phyloP scores from a whole-genome alignment of 2,888 invertebrate species.

The Rhagonycha fulva region DNA sequence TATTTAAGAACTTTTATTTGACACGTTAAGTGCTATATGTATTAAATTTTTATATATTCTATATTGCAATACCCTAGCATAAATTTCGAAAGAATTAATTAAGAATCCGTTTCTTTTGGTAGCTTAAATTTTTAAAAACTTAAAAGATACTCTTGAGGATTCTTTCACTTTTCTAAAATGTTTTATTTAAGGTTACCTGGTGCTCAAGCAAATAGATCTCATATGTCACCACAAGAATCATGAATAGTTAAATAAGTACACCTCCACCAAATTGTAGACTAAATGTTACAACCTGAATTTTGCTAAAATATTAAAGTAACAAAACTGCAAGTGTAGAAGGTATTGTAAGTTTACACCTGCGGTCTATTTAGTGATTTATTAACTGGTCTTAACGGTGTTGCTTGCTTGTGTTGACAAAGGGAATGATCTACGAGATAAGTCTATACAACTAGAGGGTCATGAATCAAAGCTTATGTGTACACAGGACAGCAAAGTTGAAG shows the following conservation, averaged over 20 bases:
- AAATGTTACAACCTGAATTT: slow-evolving; percentile 14
- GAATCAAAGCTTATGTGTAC: slow-evolving; percentile 44
- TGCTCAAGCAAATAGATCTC: slow-evolving; percentile 11
- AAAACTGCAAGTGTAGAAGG: slow-evolving; percentile 40
- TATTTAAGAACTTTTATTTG: too few species aligned
- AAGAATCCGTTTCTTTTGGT: not conserved
- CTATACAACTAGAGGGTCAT: slow-evolving; percentile 35
- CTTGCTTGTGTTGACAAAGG: slow-evolving; percentile 33
- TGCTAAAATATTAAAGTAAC: slow-evolving; percentile 40
- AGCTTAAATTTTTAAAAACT: not conserved
- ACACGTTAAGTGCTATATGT: not conserved
- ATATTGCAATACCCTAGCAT: not conserved
- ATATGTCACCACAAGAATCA: slow-evolving; percentile 14
- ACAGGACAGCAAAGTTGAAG: slow-evolving; percentile 33
- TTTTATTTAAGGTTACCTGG: slow-evolving; percentile 1
- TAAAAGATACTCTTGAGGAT: not conserved
- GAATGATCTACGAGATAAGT: slow-evolving; percentile 36
- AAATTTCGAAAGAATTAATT: not conserved
- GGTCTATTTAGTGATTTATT: slow-evolving; percentile 47
- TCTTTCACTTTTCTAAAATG: not conserved
- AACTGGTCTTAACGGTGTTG: slow-evolving; percentile 40
- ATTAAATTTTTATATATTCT: not conserved
- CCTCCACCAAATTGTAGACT: slow-evolving; percentile 11
- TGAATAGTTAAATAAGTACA: slow-evolving; percentile 19
- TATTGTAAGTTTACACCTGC: slow-evolving; percentile 44